Percentiles rank a stretch among this genome's conserved stretches.
These are phyloP conservation scores for Neolamprologus kungweensis DNA, from an alignment of 2,113 vertebrate species.

Conservation along the genomic window DNA sequence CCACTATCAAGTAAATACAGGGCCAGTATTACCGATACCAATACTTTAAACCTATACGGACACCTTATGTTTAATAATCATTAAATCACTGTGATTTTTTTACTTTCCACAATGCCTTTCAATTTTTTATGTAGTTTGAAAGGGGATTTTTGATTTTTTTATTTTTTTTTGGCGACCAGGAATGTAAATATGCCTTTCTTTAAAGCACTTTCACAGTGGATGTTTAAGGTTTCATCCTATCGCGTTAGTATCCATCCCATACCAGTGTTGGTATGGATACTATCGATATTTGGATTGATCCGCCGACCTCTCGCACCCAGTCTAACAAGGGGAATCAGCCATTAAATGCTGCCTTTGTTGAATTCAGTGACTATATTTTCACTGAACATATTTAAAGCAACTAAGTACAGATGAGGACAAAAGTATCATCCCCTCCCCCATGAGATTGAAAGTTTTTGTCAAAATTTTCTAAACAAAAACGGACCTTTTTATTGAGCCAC, in stretches of 20 bases:
- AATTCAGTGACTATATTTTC: neutral
- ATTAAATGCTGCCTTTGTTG: neutral
- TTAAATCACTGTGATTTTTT: neutral
- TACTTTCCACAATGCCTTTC: neutral
- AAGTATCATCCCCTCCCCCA: neutral
- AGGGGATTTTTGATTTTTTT: fast-evolving
- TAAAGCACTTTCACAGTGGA: neutral
- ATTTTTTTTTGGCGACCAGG: neutral
- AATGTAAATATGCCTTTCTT: neutral
- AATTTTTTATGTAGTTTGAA: neutral
- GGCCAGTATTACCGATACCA: neutral
- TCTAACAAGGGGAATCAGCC: neutral
- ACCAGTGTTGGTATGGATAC: neutral
- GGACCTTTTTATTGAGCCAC: neutral
- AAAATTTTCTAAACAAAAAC: neutral
- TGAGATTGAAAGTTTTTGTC: neutral
- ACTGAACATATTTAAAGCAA: neutral
- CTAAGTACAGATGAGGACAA: neutral
- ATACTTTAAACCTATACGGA: neutral
- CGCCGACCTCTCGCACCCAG: neutral
- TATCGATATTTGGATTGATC: neutral
- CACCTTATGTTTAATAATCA: neutral
- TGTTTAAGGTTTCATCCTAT: neutral
- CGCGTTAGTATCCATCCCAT: neutral
- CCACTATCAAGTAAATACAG: neutral